Evolutionary conservation across 1,140 invertebrate species (phyloP).

Genomic region (Drosophila aff.): DNA sequence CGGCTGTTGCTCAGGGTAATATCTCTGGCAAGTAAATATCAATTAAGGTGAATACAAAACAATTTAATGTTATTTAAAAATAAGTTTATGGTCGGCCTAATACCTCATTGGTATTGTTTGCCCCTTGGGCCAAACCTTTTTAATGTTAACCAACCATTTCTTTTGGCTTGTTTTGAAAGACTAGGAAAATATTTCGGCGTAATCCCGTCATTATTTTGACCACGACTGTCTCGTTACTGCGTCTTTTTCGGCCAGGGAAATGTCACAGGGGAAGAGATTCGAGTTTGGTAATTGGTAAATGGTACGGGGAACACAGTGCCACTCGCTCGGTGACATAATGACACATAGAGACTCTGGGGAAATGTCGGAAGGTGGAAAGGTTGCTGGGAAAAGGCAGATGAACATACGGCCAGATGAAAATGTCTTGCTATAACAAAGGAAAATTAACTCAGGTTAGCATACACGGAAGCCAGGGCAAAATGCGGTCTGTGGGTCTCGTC

Average conservation of each 20-base stretch:
- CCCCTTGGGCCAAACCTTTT: background rate
- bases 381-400: constrained; percentile 22
- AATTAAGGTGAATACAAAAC: background rate
- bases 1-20: background rate
- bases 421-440: constrained; percentile 46
- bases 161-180: background rate
- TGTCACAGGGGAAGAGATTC: constrained; percentile 22
- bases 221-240: constrained; percentile 1
- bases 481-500: constrained; percentile 40
- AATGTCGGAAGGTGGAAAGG: constrained; percentile 9
- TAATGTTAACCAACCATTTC: background rate
- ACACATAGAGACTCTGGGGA: constrained; percentile 35
- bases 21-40: no score
- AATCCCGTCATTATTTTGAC: constrained; percentile 12
- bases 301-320: background rate
- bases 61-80: background rate
- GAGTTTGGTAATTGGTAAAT: constrained; percentile 22
- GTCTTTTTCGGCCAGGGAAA: constrained; percentile 10
- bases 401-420: constrained; percentile 20
- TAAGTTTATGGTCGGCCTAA: background rate
- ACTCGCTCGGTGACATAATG: constrained; percentile 62
- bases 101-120: background rate
- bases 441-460: constrained; percentile 51
- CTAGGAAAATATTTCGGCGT: background rate
- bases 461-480: constrained; percentile 61